These are phyloP conservation scores for Arothron firmamentum DNA, from an alignment of 2,113 vertebrate genomes.

Conservation along the genomic window DNA sequence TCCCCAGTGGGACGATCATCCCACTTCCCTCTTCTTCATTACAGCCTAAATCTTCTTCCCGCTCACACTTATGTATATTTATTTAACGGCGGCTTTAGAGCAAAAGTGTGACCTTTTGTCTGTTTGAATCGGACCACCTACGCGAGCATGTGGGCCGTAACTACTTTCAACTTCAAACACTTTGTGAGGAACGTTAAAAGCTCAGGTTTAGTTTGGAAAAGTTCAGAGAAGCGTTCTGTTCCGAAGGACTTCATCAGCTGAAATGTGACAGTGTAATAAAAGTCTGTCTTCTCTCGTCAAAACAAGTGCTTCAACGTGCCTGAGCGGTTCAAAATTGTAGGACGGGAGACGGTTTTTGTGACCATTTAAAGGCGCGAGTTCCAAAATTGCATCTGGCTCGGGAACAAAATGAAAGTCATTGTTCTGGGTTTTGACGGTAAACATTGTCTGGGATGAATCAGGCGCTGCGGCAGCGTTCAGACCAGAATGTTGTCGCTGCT, in stretches of 20 bases:
- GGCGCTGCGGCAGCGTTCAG: constrained; percentile 8
- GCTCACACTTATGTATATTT: too few relatives aligned
- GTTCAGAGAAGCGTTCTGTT: not conserved
- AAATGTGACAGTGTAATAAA: constrained; percentile 9
- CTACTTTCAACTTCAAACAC: not conserved
- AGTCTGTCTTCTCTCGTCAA: not conserved
- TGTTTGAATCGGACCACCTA: not conserved
- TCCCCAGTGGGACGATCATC: too few relatives aligned
- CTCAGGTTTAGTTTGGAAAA: constrained; percentile 1
- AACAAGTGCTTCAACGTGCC: not conserved
- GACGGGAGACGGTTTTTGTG: not conserved
- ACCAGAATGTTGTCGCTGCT: not conserved
- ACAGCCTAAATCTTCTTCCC: too few relatives aligned
- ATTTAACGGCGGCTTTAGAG: too few relatives aligned
- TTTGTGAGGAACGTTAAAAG: not conserved
- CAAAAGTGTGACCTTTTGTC: too few relatives aligned
- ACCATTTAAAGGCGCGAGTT: constrained; percentile 7
- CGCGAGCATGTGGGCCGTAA: not conserved
- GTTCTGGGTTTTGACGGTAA: constrained; percentile 9
- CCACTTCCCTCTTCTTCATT: too few relatives aligned
- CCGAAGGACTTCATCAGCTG: not conserved
- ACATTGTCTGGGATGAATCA: constrained; percentile 29
- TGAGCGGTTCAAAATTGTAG: not conserved
- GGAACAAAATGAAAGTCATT: constrained; percentile 1
- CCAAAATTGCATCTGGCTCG: not conserved